Conservation (phyloP, 2,888 invertebrate species). For the Euplagia quadripunctaria region DNA sequence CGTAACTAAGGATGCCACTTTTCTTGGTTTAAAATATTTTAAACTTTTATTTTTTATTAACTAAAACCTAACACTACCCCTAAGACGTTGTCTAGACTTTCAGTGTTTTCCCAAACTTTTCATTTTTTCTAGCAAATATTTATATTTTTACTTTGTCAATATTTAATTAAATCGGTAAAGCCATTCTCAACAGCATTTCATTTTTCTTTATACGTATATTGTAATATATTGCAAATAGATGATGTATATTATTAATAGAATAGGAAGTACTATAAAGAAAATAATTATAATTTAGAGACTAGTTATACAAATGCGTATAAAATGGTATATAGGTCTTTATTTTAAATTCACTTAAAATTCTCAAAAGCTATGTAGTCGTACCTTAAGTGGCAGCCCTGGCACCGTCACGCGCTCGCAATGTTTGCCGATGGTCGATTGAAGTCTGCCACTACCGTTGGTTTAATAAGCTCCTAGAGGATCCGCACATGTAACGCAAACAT, state of each 20-base stretch:
- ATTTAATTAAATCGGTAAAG: too few species aligned
- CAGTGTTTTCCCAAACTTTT: too few species aligned
- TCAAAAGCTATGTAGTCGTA: not conserved
- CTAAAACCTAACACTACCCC: too few species aligned
- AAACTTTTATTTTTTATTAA: too few species aligned
- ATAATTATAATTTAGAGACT: not conserved
- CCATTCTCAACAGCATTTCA: too few species aligned
- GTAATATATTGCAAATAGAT: not conserved
- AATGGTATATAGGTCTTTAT: not conserved
- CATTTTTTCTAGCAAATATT: too few species aligned
- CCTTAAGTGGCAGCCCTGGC: conserved; percentile 25
- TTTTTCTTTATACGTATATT: not conserved
- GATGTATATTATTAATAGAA: not conserved
- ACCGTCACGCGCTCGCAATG: conserved; percentile 29
- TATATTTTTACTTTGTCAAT: too few species aligned
- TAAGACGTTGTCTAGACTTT: too few species aligned
- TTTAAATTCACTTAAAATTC: not conserved
- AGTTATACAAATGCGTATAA: too few species aligned
- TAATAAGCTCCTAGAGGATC: conserved; percentile 58
- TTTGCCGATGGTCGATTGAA: conserved; percentile 47
- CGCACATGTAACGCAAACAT: conserved; percentile 26
- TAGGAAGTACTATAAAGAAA: too few species aligned
- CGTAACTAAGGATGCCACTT: conserved; percentile 16
- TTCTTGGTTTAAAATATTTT: not conserved
- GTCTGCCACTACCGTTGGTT: conserved; percentile 56